phyloP scores from a whole-genome alignment of 2,113 vertebrate species.

The Microtus richardsoni region DNA sequence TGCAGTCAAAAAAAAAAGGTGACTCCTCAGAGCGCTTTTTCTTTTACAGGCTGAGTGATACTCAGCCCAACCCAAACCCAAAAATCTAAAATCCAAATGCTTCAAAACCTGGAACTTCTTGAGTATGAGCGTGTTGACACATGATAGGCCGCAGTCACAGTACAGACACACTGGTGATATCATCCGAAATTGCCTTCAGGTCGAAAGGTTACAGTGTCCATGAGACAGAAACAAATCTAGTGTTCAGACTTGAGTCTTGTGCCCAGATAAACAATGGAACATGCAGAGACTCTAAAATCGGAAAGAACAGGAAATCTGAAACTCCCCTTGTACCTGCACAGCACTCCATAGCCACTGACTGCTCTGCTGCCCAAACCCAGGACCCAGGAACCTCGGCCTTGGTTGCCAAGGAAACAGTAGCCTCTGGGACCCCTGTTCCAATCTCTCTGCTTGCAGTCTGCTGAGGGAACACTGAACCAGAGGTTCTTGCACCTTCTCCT shows the following conservation, averaged over 20 bases:
- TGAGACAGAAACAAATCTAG: neutral
- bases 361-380: neutral
- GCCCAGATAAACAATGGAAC: neutral
- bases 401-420: neutral
- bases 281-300: neutral
- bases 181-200: neutral
- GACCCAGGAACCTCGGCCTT: neutral
- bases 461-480: neutral
- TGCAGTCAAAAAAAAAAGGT: neutral
- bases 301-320: neutral
- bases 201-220: neutral
- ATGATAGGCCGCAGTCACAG: neutral
- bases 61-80: too few relatives aligned
- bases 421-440: accelerated
- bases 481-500: too few relatives aligned
- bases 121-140: neutral
- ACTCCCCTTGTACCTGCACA: neutral
- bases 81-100: neutral
- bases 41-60: neutral
- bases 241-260: neutral
- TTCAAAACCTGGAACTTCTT: neutral
- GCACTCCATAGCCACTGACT: neutral
- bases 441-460: accelerated
- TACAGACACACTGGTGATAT: neutral
- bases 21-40: neutral